A percentile compares a stretch with the other conserved stretches of the same genome.
Evolutionary conservation across 2,113 vertebrate genomes (phyloP).

Genomic region (Hepsetus odoe): DNA sequence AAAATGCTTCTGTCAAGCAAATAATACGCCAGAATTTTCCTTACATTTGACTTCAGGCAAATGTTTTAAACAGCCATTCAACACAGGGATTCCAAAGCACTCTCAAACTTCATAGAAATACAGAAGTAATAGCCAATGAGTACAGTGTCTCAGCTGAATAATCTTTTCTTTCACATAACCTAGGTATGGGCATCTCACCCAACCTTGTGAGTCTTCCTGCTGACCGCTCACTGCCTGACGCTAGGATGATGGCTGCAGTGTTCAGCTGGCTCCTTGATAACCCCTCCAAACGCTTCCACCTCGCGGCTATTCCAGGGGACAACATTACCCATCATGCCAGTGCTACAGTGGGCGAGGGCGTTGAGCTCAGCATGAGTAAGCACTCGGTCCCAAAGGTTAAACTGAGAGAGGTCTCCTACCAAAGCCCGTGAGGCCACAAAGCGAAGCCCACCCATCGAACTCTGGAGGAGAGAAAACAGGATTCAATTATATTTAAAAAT

Average conservation of each 20-base stretch:
- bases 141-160: background rate
- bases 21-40: background rate
- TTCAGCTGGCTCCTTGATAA: slow-evolving; percentile 81
- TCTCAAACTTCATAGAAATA: background rate
- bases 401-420: slow-evolving; percentile 92
- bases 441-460: slow-evolving; percentile 82
- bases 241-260: slow-evolving; percentile 83
- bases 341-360: slow-evolving; percentile 86
- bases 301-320: slow-evolving; percentile 86
- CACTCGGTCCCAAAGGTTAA: slow-evolving; percentile 89
- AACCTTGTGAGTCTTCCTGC: background rate
- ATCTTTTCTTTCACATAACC: background rate
- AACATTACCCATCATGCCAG: slow-evolving; percentile 81
- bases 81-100: background rate
- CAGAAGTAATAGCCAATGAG: background rate
- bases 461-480: slow-evolving; percentile 63
- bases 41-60: background rate
- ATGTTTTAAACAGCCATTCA: background rate
- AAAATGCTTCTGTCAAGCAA: slow-evolving; percentile 14
- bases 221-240: slow-evolving; percentile 64
- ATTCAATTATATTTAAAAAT: background rate
- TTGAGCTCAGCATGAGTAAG: slow-evolving; percentile 83
- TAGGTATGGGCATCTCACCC: background rate
- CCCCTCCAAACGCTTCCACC: slow-evolving; percentile 87
- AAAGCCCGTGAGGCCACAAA: slow-evolving; percentile 94